Evolutionary conservation across 2,888 invertebrate genomes (phyloP), one percentile per base, ranked within the genome.

Genomic region (Zaprionus bogoriensis): DNA sequence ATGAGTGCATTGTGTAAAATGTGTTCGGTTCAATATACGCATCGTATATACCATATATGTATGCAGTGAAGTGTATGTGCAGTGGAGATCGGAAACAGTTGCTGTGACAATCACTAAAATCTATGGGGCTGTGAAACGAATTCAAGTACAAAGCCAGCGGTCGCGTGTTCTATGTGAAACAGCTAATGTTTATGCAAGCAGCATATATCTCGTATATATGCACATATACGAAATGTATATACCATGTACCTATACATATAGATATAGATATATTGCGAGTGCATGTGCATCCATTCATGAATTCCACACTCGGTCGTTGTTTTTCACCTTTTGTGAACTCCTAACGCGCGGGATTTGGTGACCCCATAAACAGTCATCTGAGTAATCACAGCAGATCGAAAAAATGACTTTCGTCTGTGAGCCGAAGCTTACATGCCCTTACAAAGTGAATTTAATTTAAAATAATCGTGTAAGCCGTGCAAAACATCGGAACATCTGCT

Each of bases 131-230:
- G n/a, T n/a, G n/a, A n/a, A n/a, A 51, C 47, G 46, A 57, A 41
- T 48, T 63, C 55, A 63, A 68, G 53, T 63, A 42, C 45, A 71
- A 63, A 63, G 69, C 17, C 32, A 36, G 28, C 30, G 57, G 63
- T 78, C 84, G 84, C 81, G 78, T 78, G 82, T 74, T 81, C 17
- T 19, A 36, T 62, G 62, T 55, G 19, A 47, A 48, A 32, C 23
- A 41, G 12, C 17, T 19, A 39, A 39, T 47, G 47, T 47, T 47
- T 54, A 54, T 47, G 22, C 20, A 54, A 54, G 39, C 27, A 47
- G 28, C 22, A 17, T 45, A 38, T 9, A 32, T 19, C 25, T 4
- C 23, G 23, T 54, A 14, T 46, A 45, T 25, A 46, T 44, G 10
- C 9, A 12, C 14, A 30, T 42, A 32, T 53, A n/a, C n/a, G n/a